A percentile compares a stretch with the other conserved stretches of the same genome.
Conservation (phyloP, 2,797 vertebrate genomes). For the Glossophaga mutica region DNA sequence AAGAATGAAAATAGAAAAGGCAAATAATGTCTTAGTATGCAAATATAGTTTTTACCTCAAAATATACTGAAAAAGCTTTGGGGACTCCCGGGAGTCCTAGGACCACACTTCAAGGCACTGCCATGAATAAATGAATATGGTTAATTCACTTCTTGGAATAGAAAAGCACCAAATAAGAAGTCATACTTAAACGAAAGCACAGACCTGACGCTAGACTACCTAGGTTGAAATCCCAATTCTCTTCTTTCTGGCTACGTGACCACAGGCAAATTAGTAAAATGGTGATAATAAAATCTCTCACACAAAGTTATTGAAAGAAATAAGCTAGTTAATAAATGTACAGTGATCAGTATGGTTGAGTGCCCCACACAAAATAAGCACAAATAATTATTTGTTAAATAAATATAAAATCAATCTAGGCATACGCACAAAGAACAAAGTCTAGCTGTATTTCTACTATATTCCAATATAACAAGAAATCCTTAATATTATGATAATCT, state of each 20-base stretch:
- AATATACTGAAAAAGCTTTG: background rate
- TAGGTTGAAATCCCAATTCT: conserved; percentile 1
- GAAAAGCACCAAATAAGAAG: conserved; percentile 16
- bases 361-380: background rate
- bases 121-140: background rate
- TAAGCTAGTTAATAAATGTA: conserved; percentile 14
- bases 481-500: conserved; percentile 13
- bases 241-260: background rate
- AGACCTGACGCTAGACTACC: background rate
- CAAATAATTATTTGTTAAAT: background rate
- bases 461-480: background rate
- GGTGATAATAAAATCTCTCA: background rate
- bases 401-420: conserved; percentile 29
- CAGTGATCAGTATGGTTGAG: background rate
- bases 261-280: conserved; percentile 17
- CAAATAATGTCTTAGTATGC: background rate
- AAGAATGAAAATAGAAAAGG: conserved; percentile 31
- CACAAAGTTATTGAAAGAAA: background rate
- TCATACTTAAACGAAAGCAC: background rate
- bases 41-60: conserved; percentile 23
- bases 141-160: conserved; percentile 10
- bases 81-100: background rate
- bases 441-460: background rate
- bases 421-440: background rate
- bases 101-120: background rate